These are phyloP conservation scores for Leptinotarsa juncta DNA, from an alignment of 2,888 invertebrate species.

Conservation along the genomic window DNA sequence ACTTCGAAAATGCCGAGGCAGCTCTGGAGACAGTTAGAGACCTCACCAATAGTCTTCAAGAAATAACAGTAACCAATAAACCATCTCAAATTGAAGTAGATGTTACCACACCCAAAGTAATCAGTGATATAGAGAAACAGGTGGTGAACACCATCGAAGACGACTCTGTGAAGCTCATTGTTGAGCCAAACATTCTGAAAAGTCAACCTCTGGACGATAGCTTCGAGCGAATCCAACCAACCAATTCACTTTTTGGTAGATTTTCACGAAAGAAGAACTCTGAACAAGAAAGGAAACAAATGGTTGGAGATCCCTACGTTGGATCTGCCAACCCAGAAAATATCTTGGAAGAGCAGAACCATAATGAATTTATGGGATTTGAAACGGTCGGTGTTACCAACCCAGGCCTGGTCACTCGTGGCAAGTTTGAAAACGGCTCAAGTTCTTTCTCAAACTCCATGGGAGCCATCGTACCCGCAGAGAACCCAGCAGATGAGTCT, in stretches of 20 bases:
- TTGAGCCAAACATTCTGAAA: conserved; percentile 22
- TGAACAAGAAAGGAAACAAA: not conserved
- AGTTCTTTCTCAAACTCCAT: conserved; percentile 33
- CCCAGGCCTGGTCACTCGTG: conserved; percentile 9
- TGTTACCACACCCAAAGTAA: not conserved
- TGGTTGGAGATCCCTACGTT: conserved; percentile 4
- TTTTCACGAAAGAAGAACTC: conserved; percentile 9
- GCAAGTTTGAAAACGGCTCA: conserved; percentile 15
- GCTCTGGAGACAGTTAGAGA: conserved; percentile 21
- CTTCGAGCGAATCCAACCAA: conserved; percentile 30
- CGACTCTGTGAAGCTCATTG: not conserved
- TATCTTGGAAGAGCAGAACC: not conserved
- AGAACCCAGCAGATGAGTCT: conserved; percentile 27
- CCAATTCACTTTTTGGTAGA: not conserved
- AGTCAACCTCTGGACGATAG: conserved; percentile 39
- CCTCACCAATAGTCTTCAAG: conserved; percentile 1
- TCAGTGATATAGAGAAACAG: not conserved
- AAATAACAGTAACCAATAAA: conserved; percentile 9
- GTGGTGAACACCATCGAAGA: not conserved
- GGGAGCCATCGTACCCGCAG: conserved; percentile 43
- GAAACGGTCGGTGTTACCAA: not conserved
- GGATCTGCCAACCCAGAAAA: conserved; percentile 5
- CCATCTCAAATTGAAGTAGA: not conserved
- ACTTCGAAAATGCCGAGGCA: conserved; percentile 23
- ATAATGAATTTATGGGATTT: not conserved